Evolutionary conservation across 1,140 invertebrate genomes (phyloP), one percentile per base, ranked within the genome.

Genomic region (Cydia strobilella): DNA sequence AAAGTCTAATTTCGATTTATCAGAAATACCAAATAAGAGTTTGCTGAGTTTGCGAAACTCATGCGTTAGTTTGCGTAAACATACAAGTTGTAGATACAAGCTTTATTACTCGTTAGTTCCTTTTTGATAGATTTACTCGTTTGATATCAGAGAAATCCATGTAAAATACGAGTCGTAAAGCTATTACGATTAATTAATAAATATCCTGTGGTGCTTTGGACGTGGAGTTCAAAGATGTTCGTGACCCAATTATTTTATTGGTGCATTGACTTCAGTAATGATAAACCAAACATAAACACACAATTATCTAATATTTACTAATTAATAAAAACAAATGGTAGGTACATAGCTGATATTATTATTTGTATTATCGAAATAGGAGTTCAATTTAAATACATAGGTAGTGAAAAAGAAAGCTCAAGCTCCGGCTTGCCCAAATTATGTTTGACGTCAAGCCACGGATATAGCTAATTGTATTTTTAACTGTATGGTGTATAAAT

Each of bases 121-220:
- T n/a, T 27, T 66, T 27, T 1, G 27, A 66, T 31, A 66, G 23
- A 69, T 69, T 18, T 18, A 69, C 27, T 66, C 31, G 65, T 69
- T 69, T 69, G 65, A 69, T 69, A 69, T 69, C 65, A 69, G n/a
- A 69, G 12, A 66, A 66, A 69, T 69, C 13, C 6, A 20, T 69
- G 10, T n/a, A 10, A 69, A 69, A 39, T 69, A n/a, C n/a, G n/a
- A 51, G 18, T 59, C 54, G 54, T 59, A 59, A 59, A 59, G 9
- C 12, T 35, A 35, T 66, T 35, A 66, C 63, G 25, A 35, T 18
- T 69, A 9, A 69, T 39, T 69, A 35, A 7, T 69, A 39, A 69
- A 69, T 69, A 69, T 69, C 31, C n/a, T 69, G 35, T 69, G 65
- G 65, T 42, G 23, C 54, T 59, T 69, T 39, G 35, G 9, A 59